phyloP scores from a whole-genome alignment of 2,888 invertebrate species.

The Diaperis boleti region DNA sequence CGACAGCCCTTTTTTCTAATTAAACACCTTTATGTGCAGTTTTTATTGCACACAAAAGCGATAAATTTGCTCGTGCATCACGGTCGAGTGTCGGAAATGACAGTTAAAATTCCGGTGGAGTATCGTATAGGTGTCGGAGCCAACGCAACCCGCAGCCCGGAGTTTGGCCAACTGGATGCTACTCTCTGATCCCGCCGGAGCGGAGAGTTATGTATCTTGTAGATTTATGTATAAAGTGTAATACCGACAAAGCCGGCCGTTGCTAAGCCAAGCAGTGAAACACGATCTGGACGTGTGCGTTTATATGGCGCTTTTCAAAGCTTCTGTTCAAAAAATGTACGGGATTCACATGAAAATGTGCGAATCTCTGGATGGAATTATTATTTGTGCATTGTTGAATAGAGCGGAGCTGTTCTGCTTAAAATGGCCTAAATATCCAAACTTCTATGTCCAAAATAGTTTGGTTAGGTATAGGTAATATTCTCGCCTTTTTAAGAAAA shows the following conservation, averaged over 20 bases:
- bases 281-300: slow-evolving; percentile 63
- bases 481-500: too few relatives aligned
- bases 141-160: slow-evolving; percentile 35
- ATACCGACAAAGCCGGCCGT: slow-evolving; percentile 61
- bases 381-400: too few relatives aligned
- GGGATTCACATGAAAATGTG: too few relatives aligned
- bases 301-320: slow-evolving; percentile 45
- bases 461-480: too few relatives aligned
- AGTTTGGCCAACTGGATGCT: slow-evolving; percentile 56
- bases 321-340: too few relatives aligned
- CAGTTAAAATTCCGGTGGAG: slow-evolving; percentile 28
- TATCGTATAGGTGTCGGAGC: slow-evolving; percentile 11
- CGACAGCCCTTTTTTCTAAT: slow-evolving; percentile 33
- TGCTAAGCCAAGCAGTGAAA: slow-evolving; percentile 57
- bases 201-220: slow-evolving; percentile 66
- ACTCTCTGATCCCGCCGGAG: slow-evolving; percentile 62
- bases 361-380: too few relatives aligned
- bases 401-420: too few relatives aligned
- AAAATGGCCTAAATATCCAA: too few relatives aligned
- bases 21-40: slow-evolving; percentile 9
- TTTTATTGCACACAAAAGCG: not conserved
- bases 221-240: slow-evolving; percentile 67
- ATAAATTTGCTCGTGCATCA: too few relatives aligned
- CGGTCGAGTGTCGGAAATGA: too few relatives aligned
- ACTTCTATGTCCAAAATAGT: too few relatives aligned